Evolutionary conservation across 2,888 invertebrate species (phyloP).

Genomic region (Aspidiotus rigidus): DNA sequence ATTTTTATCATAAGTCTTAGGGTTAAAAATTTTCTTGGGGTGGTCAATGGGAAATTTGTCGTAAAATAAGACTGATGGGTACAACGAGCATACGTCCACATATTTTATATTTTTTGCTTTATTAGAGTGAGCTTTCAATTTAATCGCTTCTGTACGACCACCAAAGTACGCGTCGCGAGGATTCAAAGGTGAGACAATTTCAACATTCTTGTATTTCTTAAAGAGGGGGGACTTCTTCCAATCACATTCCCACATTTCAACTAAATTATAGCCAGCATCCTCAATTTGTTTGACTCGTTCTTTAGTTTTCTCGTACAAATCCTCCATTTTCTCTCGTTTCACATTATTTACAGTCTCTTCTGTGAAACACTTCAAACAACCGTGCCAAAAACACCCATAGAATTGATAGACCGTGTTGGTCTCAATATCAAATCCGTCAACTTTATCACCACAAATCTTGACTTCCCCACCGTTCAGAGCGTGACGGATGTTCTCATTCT

Average conservation of each 20-base stretch:
- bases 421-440: conserved; percentile 20
- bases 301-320: conserved; percentile 33
- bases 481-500: too few relatives aligned
- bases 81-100: conserved; percentile 29
- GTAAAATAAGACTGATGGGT: not conserved
- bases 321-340: conserved; percentile 17
- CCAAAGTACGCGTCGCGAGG: conserved; percentile 37
- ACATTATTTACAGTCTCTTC: conserved; percentile 20
- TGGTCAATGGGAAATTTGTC: not conserved
- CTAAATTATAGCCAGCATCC: conserved; percentile 28
- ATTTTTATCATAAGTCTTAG: not conserved
- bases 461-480: conserved; percentile 13
- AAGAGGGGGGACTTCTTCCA: conserved; percentile 24
- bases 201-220: conserved; percentile 9
- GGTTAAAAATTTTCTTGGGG: not conserved
- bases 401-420: conserved; percentile 28
- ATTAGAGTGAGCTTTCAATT: conserved; percentile 27
- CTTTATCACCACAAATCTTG: conserved; percentile 16
- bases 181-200: conserved; percentile 33
- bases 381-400: conserved; percentile 27
- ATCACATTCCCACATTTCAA: conserved; percentile 36
- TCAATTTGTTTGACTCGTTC: conserved; percentile 28
- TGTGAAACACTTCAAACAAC: conserved; percentile 21
- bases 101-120: not conserved
- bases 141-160: conserved; percentile 37